Conservation (phyloP, 2,797 vertebrate genomes). For the Todus mexicanus region DNA sequence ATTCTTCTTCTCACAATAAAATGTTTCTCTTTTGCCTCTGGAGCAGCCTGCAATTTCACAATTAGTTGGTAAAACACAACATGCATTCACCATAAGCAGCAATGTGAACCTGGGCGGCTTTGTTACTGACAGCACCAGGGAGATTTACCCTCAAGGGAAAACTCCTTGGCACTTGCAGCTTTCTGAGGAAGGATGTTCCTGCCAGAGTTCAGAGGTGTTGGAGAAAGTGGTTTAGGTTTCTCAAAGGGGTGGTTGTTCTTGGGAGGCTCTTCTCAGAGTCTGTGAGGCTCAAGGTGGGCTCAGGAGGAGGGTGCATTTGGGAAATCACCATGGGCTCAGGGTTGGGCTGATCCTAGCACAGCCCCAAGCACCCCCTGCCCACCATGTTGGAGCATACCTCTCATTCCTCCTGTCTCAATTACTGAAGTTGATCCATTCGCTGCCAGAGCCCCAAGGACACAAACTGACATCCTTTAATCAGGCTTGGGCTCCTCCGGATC, state of each 20-base stretch:
- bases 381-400: background rate
- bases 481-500: background rate
- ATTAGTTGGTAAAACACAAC: slow-evolving; percentile 51
- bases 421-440: slow-evolving; percentile 15
- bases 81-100: slow-evolving; percentile 47
- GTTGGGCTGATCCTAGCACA: background rate
- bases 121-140: slow-evolving; percentile 23
- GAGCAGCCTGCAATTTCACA: slow-evolving; percentile 61
- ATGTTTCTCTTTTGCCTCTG: slow-evolving; percentile 59
- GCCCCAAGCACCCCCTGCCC: background rate
- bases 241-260: slow-evolving; percentile 47
- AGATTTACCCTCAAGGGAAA: slow-evolving; percentile 52
- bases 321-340: background rate
- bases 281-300: background rate
- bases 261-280: background rate
- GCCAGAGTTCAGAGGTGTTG: slow-evolving; percentile 56
- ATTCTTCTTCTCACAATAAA: slow-evolving; percentile 66
- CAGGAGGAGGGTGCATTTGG: background rate
- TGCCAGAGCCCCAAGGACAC: background rate
- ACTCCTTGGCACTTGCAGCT: background rate
- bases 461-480: background rate
- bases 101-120: slow-evolving; percentile 9
- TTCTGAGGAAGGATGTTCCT: slow-evolving; percentile 35
- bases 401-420: slow-evolving; percentile 48
- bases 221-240: slow-evolving; percentile 55